Percentiles rank a stretch among this genome's conserved stretches.
These are phyloP conservation scores for Tupaia chinensis DNA, from an alignment of 2,113 vertebrate genomes.

Conservation along the genomic window DNA sequence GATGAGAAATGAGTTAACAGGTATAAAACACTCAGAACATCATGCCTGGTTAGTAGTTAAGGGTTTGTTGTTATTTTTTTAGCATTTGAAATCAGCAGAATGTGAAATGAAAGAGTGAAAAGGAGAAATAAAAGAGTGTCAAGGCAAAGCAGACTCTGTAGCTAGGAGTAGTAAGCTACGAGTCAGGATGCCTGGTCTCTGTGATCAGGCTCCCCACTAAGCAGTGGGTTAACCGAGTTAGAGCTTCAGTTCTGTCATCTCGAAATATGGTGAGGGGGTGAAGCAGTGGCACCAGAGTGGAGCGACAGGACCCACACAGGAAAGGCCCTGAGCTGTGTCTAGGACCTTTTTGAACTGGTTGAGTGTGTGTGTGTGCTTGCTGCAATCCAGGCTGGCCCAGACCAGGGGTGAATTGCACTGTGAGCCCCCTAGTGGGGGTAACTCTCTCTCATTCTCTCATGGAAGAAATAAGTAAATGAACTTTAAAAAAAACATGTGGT, in stretches of 20 bases:
- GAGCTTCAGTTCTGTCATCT: not conserved
- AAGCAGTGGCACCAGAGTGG: too few relatives aligned
- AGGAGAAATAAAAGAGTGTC: not conserved
- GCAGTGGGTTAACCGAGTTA: not conserved
- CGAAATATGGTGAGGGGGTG: not conserved
- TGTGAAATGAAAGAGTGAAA: not conserved
- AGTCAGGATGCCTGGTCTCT: not conserved
- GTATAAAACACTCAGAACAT: not conserved
- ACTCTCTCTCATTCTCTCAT: too few relatives aligned
- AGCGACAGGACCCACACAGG: too few relatives aligned
- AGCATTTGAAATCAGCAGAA: not conserved
- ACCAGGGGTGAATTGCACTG: too few relatives aligned
- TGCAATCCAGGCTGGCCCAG: too few relatives aligned
- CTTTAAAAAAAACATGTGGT: too few relatives aligned
- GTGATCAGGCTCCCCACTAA: not conserved
- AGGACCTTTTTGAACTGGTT: too few relatives aligned
- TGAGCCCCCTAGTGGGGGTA: too few relatives aligned
- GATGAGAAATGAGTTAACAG: not conserved
- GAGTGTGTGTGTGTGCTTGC: too few relatives aligned
- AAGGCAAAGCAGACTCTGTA: not conserved
- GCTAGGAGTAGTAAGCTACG: not conserved
- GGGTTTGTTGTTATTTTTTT: not conserved
- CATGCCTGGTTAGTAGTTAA: not conserved
- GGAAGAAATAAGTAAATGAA: too few relatives aligned
- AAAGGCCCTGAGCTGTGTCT: too few relatives aligned